Base-by-base conservation (phyloP, 2,888 invertebrate species). In the Agapetus fuscipes region DNA sequence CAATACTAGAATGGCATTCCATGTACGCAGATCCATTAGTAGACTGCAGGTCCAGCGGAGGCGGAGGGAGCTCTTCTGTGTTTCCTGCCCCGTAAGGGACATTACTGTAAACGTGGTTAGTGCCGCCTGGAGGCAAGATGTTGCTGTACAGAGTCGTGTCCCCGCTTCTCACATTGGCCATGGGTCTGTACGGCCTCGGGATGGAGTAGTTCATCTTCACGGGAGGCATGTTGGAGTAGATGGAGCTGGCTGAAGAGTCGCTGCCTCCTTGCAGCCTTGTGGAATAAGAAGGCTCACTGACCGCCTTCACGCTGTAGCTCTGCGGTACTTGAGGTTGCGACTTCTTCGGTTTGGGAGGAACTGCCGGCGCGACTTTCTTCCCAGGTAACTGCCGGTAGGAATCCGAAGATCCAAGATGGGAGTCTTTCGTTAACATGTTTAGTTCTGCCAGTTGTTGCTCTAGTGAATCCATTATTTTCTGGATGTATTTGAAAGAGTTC, bases 271-370 rank as follows among this genome's bases (percentile, higher is more conserved):
- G 80, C 29, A 80, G 59, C 34, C 84, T 72, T 16, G 82, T 74
- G 25, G 85, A 81, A 58, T 80, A 87, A 6, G 81, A 80, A 2
- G 86, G 86, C 53, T 82, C 82, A 36, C 80, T 68, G 36, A 79
- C 65, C 50, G 78, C 74, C 56, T 76, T 79, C 34, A 86, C 71
- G 3, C 73, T 69, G 51, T 80, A 80, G 59, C 85, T 86, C 54
- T 82, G 81, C 45, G 86, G 86, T 53, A 87, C 80, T 79, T 81
- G 62, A 10, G 71, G 66, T 54, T 63, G 62, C 45, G 63, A 39
- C 58, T 76, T 79, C 54, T 59, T 65, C 48, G 84, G 85, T 59
- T 86, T 86, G 7, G 86, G 86, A 30, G 86, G 86, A 41, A 85
- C 84, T 37, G 79, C 80, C 46, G 86, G 86, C 48, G 83, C 84